phyloP scores from a whole-genome alignment of 2,888 invertebrate genomes.

The Xanthia icteritia region DNA sequence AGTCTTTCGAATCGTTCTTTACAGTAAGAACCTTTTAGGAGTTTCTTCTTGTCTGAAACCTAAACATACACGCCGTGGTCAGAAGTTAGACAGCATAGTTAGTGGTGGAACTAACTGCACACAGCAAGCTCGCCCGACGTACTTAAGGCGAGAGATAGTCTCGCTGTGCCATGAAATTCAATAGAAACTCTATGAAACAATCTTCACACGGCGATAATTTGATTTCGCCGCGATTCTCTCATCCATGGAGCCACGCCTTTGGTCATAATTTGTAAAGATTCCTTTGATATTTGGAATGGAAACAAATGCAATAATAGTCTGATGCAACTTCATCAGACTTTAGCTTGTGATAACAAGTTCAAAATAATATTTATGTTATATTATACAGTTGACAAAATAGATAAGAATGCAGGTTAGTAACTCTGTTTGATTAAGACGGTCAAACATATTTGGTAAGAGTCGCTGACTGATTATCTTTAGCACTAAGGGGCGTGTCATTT shows the following conservation, averaged over 20 bases:
- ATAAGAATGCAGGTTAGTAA: constrained; percentile 2
- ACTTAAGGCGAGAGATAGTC: too few relatives aligned
- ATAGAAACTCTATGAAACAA: background rate
- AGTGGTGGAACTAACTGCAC: background rate
- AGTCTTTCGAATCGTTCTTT: background rate
- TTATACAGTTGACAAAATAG: background rate
- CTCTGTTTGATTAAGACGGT: background rate
- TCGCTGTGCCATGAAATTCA: background rate
- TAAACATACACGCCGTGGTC: too few relatives aligned
- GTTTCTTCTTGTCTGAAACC: background rate
- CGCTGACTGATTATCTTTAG: too few relatives aligned
- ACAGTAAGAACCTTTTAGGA: background rate
- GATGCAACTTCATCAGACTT: constrained; percentile 29
- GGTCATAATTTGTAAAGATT: background rate
- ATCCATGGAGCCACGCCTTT: background rate
- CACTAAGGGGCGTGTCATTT: background rate
- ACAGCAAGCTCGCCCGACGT: too few relatives aligned
- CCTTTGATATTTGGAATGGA: background rate
- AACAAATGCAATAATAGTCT: constrained; percentile 5
- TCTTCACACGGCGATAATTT: background rate
- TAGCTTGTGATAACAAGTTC: constrained; percentile 36
- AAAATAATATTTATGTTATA: constrained; percentile 40
- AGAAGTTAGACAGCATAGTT: background rate
- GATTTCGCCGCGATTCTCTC: background rate
- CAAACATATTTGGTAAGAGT: background rate